A percentile compares a stretch with the other conserved stretches of the same genome.
Conservation (phyloP, 2,888 invertebrate genomes). For the Rhingia rostrata region DNA sequence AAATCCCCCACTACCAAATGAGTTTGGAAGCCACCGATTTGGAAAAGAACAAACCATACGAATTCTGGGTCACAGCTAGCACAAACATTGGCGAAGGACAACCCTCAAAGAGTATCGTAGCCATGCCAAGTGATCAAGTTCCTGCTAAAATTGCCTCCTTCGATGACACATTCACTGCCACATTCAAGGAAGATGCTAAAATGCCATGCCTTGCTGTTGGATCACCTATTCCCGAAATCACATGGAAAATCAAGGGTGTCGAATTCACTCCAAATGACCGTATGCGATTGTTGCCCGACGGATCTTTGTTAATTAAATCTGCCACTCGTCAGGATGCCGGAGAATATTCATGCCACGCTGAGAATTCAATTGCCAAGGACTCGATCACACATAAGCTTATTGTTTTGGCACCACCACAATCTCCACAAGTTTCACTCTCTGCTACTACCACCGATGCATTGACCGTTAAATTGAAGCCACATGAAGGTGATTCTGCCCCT, state of each 20-base stretch:
- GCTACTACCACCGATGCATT: constrained; percentile 90
- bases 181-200: constrained; percentile 95
- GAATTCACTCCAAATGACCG: constrained; percentile 91
- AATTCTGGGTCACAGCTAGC: constrained; percentile 97
- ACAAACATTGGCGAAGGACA: constrained; percentile 97
- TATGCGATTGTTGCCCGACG: constrained; percentile 93
- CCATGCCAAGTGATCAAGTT: constrained; percentile 90
- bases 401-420: constrained; percentile 90
- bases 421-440: constrained; percentile 89
- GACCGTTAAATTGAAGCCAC: constrained; percentile 88
- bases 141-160: constrained; percentile 97
- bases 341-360: constrained; percentile 96
- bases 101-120: constrained; percentile 92
- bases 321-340: constrained; percentile 95
- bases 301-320: constrained; percentile 94
- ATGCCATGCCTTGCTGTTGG: constrained; percentile 96
- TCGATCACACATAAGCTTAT: constrained; percentile 94
- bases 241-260: constrained; percentile 94
- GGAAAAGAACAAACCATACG: constrained; percentile 91
- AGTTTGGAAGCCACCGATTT: constrained; percentile 94
- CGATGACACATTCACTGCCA: constrained; percentile 95
- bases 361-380: constrained; percentile 96
- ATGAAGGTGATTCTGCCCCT: constrained; percentile 92
- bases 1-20: constrained; percentile 92
- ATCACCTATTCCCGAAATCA: constrained; percentile 93